Evolutionary conservation across 2,113 vertebrate species (phyloP).

Genomic region (Coracopsis vasa): DNA sequence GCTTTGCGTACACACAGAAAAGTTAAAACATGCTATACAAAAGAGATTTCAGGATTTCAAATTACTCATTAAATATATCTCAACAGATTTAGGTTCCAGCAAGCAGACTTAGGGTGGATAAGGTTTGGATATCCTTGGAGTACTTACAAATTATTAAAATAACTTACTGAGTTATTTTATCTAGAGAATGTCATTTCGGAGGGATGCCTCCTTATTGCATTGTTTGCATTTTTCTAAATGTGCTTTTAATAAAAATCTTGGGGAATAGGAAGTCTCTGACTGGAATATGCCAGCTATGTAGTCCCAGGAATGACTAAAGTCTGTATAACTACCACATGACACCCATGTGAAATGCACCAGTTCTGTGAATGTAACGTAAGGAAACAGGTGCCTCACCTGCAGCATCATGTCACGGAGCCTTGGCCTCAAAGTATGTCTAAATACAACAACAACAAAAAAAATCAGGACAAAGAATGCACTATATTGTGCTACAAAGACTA

Average conservation of each 20-base stretch:
- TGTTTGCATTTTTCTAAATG: not conserved
- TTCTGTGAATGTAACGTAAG: not conserved
- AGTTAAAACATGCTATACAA: not conserved
- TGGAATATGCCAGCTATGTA: not conserved
- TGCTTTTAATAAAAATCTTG: not conserved
- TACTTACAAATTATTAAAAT: not conserved
- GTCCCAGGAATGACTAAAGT: not conserved
- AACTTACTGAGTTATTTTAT: not conserved
- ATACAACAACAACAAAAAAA: not conserved
- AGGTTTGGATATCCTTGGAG: not conserved
- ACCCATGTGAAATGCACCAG: not conserved
- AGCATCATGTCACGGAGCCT: not conserved
- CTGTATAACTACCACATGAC: rapidly evolving
- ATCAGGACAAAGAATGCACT: not conserved
- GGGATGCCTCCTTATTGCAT: not conserved
- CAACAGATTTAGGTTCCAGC: not conserved
- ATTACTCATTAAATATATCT: not conserved
- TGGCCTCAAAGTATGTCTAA: not conserved
- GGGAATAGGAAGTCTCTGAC: not conserved
- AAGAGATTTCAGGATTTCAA: not conserved
- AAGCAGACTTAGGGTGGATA: not conserved
- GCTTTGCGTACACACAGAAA: not conserved
- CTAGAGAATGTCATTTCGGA: not conserved
- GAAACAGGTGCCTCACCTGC: not conserved
- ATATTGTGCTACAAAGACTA: not conserved